Evolutionary conservation across 30 jellyfish, hydroid and myxozoan species (phyloP).

Genomic region (Mastigias papua): DNA sequence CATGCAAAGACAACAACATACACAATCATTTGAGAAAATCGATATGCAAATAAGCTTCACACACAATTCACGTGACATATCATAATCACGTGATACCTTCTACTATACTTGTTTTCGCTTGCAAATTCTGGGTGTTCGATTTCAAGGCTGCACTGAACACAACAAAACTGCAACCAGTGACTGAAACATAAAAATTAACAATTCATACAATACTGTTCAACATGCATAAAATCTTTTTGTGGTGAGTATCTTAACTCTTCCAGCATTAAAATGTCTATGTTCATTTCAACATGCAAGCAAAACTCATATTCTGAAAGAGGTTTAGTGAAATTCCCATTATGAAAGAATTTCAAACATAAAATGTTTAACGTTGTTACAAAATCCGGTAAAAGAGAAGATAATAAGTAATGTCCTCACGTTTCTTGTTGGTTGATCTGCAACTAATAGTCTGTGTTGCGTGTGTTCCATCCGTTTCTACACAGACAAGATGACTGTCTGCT

Average conservation of each 20-base stretch:
- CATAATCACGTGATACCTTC: slow-evolving; percentile 66
- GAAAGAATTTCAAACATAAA: neutral
- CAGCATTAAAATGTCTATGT: too few relatives aligned
- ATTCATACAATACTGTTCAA: neutral
- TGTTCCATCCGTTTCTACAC: slow-evolving; percentile 85
- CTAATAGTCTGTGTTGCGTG: slow-evolving; percentile 84
- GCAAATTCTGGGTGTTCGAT: slow-evolving; percentile 44
- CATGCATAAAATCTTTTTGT: too few relatives aligned
- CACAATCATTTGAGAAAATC: neutral
- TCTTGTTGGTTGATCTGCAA: slow-evolving; percentile 49
- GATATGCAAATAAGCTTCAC: neutral
- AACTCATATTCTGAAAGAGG: too few relatives aligned
- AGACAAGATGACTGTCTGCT: slow-evolving; percentile 92
- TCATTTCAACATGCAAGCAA: too few relatives aligned
- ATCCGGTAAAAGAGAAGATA: neutral
- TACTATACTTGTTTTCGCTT: slow-evolving; percentile 87
- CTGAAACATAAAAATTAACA: slow-evolving; percentile 39
- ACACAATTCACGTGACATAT: neutral
- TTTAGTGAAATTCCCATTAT: too few relatives aligned
- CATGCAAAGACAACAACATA: too few relatives aligned
- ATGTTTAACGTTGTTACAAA: neutral
- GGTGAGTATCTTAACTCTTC: too few relatives aligned
- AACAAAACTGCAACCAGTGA: slow-evolving; percentile 89
- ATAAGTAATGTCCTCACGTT: slow-evolving; percentile 7
- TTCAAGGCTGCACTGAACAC: slow-evolving; percentile 93